Evolutionary conservation across 1,140 invertebrate genomes (phyloP).

Genomic region (Drosophila mojavensis): DNA sequence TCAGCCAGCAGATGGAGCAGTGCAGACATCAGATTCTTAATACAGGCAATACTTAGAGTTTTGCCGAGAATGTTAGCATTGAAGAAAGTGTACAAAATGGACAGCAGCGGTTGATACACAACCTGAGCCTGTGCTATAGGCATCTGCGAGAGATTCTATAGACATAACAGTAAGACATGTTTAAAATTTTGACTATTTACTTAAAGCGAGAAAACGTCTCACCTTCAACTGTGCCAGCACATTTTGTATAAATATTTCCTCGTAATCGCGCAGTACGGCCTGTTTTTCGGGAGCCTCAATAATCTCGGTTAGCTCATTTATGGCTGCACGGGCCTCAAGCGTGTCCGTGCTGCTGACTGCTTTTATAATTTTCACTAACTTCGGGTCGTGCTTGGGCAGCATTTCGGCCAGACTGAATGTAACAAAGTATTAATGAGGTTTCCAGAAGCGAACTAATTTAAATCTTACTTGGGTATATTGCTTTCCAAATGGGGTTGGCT

Average conservation of each 20-base stretch:
- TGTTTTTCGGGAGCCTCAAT: conserved; percentile 82
- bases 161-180: conserved; percentile 2
- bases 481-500: conserved; percentile 40
- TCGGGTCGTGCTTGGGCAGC: conserved; percentile 80
- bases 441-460: not conserved
- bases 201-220: not conserved
- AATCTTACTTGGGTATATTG: conserved; percentile 64
- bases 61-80: conserved; percentile 89
- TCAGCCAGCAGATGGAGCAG: conserved; percentile 80
- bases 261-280: conserved; percentile 81
- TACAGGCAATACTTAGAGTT: conserved; percentile 73
- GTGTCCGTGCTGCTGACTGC: conserved; percentile 74
- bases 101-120: conserved; percentile 93
- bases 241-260: conserved; percentile 83
- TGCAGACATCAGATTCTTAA: conserved; percentile 82
- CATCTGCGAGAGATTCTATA: conserved; percentile 87
- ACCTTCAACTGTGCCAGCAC: conserved; percentile 82
- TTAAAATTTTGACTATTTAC: not conserved
- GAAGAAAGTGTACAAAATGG: conserved; percentile 94
- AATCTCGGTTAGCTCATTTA: conserved; percentile 78
- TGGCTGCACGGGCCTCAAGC: conserved; percentile 73
- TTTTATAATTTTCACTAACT: conserved; percentile 77
- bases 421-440: not conserved
- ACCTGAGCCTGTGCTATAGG: conserved; percentile 92
- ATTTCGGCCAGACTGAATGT: conserved; percentile 70